phyloP scores from a whole-genome alignment of 2,797 vertebrate species.

The Tokudaia muenninki region DNA sequence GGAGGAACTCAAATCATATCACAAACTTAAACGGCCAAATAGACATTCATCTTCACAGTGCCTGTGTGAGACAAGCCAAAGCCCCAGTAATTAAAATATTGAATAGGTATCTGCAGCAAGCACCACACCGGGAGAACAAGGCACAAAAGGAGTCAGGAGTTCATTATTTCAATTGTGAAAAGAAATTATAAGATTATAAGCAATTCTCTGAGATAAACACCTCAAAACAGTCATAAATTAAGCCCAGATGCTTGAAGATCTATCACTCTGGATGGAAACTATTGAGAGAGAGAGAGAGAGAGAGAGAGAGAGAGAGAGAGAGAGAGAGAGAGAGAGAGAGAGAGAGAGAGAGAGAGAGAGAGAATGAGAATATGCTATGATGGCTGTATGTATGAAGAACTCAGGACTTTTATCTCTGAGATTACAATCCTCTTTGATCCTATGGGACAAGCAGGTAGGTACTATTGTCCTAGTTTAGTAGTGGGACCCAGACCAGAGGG shows the following conservation, averaged over 20 bases:
- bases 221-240: not conserved
- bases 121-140: not conserved
- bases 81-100: slow-evolving; percentile 16
- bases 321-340: not conserved
- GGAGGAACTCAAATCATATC: slow-evolving; percentile 49
- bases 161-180: not conserved
- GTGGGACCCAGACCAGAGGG: not conserved
- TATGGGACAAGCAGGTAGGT: not conserved
- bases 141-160: not conserved
- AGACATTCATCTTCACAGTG: not conserved
- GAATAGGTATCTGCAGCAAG: not conserved
- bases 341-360: not conserved
- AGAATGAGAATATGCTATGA: accelerated
- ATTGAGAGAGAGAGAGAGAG: not conserved
- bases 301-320: not conserved
- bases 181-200: slow-evolving; percentile 19
- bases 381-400: not conserved
- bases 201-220: not conserved
- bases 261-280: not conserved
- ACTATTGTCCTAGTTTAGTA: not conserved
- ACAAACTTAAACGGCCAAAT: slow-evolving; percentile 34
- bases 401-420: not conserved
- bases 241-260: not conserved
- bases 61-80: not conserved
- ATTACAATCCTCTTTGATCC: not conserved